phyloP scores from a whole-genome alignment of 2,113 vertebrate genomes.

The Helogale parvula region DNA sequence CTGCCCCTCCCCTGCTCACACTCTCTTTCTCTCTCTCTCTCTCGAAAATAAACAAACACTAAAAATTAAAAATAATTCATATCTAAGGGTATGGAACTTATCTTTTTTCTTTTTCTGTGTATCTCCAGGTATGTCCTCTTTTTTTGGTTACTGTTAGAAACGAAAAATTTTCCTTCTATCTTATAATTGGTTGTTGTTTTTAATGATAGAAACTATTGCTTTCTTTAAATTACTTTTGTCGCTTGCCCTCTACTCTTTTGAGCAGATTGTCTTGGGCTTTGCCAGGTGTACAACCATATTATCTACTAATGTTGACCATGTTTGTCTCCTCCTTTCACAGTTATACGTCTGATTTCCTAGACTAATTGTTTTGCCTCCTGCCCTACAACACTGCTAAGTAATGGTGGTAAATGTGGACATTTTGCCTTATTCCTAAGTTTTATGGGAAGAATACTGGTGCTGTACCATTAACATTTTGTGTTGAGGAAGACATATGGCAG shows the following conservation, averaged over 20 bases:
- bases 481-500: background rate
- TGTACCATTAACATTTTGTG: slow-evolving; percentile 10
- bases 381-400: background rate
- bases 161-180: background rate
- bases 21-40: no score
- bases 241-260: background rate
- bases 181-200: background rate
- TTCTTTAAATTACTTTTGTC: slow-evolving; percentile 24
- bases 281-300: background rate
- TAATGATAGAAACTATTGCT: slow-evolving; percentile 9
- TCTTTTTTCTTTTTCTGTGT: background rate
- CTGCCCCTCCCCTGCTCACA: no score
- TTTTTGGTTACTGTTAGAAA: background rate
- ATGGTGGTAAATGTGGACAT: background rate
- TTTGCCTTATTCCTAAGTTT: slow-evolving; percentile 32
- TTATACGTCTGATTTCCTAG: slow-evolving; percentile 19
- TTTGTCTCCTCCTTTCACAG: slow-evolving; percentile 36
- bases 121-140: background rate
- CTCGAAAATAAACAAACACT: no score
- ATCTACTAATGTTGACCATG: background rate
- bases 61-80: background rate
- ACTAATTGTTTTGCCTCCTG: background rate
- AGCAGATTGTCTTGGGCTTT: slow-evolving; percentile 9
- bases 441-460: background rate
- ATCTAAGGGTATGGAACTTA: background rate